Conservation (phyloP, 2,113 vertebrate species). For the Grantiella picta region DNA sequence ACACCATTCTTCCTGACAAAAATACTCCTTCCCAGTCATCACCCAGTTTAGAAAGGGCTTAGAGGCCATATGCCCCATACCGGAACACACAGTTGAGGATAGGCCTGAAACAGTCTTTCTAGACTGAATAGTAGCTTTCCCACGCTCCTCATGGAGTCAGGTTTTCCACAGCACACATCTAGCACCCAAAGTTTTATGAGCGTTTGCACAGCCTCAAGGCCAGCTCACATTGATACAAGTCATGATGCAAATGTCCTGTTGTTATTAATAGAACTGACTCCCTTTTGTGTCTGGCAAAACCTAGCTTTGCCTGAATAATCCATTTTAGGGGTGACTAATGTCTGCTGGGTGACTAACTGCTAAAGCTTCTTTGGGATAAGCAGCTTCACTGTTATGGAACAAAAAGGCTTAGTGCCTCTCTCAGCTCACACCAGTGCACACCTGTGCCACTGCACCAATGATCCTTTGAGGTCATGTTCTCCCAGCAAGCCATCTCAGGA, state of each 20-base stretch:
- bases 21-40: neutral
- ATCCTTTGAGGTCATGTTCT: neutral
- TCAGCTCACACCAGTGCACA: neutral
- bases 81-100: neutral
- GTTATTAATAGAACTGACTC: neutral
- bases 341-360: neutral
- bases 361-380: neutral
- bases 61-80: neutral
- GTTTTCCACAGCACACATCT: neutral
- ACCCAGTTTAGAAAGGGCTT: neutral
- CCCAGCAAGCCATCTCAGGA: neutral
- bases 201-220: neutral
- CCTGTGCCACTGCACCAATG: neutral
- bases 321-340: neutral
- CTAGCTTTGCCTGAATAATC: neutral
- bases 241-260: neutral
- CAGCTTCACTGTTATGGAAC: neutral
- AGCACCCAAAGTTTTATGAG: neutral
- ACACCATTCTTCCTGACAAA: neutral
- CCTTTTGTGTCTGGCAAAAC: neutral
- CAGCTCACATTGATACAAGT: neutral
- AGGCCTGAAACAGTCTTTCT: neutral
- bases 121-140: neutral
- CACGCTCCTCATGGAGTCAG: neutral
- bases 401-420: neutral